A percentile compares a stretch with the other conserved stretches of the same genome.
Conservation (phyloP, 2,113 vertebrate species). For the Hippocampus abdominalis region DNA sequence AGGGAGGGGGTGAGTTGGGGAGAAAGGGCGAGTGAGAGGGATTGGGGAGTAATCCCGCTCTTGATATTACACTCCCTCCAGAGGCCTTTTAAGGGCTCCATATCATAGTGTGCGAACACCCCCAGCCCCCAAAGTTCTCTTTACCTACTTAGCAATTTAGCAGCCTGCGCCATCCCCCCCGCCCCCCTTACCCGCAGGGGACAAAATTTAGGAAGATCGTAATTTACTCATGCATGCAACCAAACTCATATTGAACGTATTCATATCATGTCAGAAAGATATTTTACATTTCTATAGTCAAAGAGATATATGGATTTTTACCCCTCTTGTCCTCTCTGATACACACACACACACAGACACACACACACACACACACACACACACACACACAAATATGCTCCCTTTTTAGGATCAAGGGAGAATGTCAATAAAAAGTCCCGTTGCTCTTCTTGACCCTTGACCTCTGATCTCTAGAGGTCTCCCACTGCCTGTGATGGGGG, state of each 20-base stretch:
- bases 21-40: slow-evolving; percentile 53
- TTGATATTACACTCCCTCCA: slow-evolving; percentile 85
- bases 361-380: slow-evolving; percentile 17
- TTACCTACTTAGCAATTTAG: slow-evolving; percentile 71
- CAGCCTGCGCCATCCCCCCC: slow-evolving; percentile 56
- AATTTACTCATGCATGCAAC: slow-evolving; percentile 16
- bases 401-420: slow-evolving; percentile 49
- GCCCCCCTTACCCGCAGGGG: slow-evolving; percentile 25
- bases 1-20: slow-evolving; percentile 50
- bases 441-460: slow-evolving; percentile 79
- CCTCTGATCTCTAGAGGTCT: slow-evolving; percentile 80
- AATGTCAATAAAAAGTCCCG: slow-evolving; percentile 78
- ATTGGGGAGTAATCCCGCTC: slow-evolving; percentile 79
- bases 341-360: slow-evolving; percentile 9
- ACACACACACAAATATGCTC: slow-evolving; percentile 34
- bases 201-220: slow-evolving; percentile 33
- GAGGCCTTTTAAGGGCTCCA: slow-evolving; percentile 82
- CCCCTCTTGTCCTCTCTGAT: slow-evolving; percentile 7
- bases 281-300: neutral
- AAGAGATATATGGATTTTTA: slow-evolving; percentile 4
- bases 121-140: slow-evolving; percentile 77
- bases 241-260: neutral
- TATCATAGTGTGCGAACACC: slow-evolving; percentile 71
- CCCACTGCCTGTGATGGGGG: slow-evolving; percentile 71
- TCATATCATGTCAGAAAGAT: slow-evolving; percentile 7